phyloP scores from a whole-genome alignment of 2,888 invertebrate genomes.

The Lycophotia porphyrea region DNA sequence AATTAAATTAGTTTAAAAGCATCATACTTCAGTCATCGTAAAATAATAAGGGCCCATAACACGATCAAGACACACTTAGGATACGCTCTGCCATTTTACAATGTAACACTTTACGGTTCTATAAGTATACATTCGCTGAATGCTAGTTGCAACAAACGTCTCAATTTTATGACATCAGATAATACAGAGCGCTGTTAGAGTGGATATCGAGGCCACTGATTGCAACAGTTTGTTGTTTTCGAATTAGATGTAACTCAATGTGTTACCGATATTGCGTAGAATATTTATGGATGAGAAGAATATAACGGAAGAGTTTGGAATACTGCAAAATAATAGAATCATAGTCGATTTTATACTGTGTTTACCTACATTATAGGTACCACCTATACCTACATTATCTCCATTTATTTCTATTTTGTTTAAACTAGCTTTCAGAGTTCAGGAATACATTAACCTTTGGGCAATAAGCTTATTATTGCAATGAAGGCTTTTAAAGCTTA shows the following conservation, averaged over 20 bases:
- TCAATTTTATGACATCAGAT: constrained; percentile 57
- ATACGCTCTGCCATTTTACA: constrained; percentile 39
- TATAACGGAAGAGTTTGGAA: constrained; percentile 11
- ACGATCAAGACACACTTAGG: constrained; percentile 41
- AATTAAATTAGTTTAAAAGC: background rate
- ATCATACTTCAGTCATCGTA: background rate
- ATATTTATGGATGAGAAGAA: constrained; percentile 18
- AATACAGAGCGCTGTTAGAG: constrained; percentile 37
- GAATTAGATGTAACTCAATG: constrained; percentile 54
- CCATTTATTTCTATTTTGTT: background rate
- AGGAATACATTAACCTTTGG: constrained; percentile 1
- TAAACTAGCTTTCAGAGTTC: background rate
- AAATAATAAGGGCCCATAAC: background rate
- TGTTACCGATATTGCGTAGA: constrained; percentile 48
- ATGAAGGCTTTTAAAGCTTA: background rate
- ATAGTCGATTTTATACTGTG: background rate
- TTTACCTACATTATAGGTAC: background rate
- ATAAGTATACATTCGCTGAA: constrained; percentile 36
- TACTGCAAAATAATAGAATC: constrained; percentile 4
- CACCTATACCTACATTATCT: background rate
- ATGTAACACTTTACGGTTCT: constrained; percentile 47
- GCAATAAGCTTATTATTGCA: background rate
- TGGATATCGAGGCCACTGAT: constrained; percentile 55
- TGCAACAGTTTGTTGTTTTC: constrained; percentile 44
- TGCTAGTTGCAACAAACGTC: constrained; percentile 53